Percentiles rank a stretch among this genome's conserved stretches.
These are phyloP conservation scores for Acheta domesticus DNA, from an alignment of 2,888 invertebrate species.

Conservation along the genomic window DNA sequence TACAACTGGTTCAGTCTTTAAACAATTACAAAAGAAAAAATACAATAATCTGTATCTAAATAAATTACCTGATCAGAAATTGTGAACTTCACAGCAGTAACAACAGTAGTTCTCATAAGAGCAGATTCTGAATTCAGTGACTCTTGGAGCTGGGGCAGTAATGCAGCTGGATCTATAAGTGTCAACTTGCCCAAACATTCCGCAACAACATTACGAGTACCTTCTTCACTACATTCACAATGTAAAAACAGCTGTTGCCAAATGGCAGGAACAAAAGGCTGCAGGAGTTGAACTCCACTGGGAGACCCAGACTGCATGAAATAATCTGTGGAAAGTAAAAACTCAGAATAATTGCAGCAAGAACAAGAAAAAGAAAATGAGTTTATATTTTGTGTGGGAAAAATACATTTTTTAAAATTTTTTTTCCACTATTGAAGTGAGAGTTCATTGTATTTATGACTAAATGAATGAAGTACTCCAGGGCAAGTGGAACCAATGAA, in stretches of 20 bases:
- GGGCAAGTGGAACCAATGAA: too few species aligned
- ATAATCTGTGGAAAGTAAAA: constrained; percentile 60
- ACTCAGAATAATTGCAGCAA: not conserved
- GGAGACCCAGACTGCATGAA: constrained; percentile 74
- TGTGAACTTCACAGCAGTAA: constrained; percentile 97
- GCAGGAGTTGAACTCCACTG: constrained; percentile 69
- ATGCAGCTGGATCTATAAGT: constrained; percentile 81
- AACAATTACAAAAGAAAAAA: not conserved
- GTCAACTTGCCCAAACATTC: constrained; percentile 97
- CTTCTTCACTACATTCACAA: constrained; percentile 96
- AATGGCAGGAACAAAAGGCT: constrained; percentile 81
- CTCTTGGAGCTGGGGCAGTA: constrained; percentile 83
- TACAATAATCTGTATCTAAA: not conserved
- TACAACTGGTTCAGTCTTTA: too few species aligned
- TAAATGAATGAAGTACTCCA: too few species aligned
- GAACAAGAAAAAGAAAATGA: too few species aligned
- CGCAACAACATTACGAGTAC: constrained; percentile 96
- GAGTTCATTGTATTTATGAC: too few species aligned
- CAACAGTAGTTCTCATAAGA: constrained; percentile 90
- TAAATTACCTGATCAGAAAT: constrained; percentile 79
- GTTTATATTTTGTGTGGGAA: too few species aligned
- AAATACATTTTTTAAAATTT: too few species aligned
- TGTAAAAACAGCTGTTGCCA: constrained; percentile 92
- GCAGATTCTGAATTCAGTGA: constrained; percentile 77
- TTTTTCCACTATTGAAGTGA: too few species aligned